phyloP scores from a whole-genome alignment of 2,888 invertebrate species.

The Hanleya hanleyi region DNA sequence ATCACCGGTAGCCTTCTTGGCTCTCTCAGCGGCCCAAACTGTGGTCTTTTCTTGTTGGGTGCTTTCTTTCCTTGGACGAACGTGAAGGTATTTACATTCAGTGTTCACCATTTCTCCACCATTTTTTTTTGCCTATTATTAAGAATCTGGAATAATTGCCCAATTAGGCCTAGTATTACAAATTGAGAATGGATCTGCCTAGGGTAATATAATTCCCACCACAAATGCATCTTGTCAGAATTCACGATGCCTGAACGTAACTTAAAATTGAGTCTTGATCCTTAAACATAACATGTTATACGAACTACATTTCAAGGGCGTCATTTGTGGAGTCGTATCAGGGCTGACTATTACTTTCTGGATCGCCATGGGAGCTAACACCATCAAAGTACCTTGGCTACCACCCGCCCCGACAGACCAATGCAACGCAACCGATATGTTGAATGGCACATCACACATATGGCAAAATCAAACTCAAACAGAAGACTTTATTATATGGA shows the following conservation, averaged over 20 bases:
- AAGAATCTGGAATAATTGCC: too few relatives aligned
- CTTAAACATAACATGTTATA: too few relatives aligned
- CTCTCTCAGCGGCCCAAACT: conserved; percentile 38
- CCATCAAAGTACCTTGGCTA: background rate
- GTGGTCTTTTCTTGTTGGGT: conserved; percentile 49
- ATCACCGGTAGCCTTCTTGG: background rate
- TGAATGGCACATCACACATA: background rate
- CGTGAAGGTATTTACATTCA: too few relatives aligned
- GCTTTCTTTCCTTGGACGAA: conserved; percentile 39
- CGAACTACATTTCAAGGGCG: conserved; percentile 36
- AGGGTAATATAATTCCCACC: too few relatives aligned
- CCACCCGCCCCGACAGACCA: background rate
- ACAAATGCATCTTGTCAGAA: too few relatives aligned
- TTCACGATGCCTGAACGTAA: too few relatives aligned
- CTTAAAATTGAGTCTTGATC: too few relatives aligned
- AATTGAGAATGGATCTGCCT: too few relatives aligned
- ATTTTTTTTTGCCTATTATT: too few relatives aligned
- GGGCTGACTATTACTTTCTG: conserved; percentile 38
- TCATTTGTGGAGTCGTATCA: conserved; percentile 32
- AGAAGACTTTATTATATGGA: background rate
- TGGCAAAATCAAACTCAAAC: background rate
- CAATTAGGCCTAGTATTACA: too few relatives aligned
- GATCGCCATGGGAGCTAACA: conserved; percentile 27
- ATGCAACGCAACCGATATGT: background rate
- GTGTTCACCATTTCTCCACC: too few relatives aligned